phyloP scores from a whole-genome alignment of 2,888 invertebrate species.

The Meta bourneti region DNA sequence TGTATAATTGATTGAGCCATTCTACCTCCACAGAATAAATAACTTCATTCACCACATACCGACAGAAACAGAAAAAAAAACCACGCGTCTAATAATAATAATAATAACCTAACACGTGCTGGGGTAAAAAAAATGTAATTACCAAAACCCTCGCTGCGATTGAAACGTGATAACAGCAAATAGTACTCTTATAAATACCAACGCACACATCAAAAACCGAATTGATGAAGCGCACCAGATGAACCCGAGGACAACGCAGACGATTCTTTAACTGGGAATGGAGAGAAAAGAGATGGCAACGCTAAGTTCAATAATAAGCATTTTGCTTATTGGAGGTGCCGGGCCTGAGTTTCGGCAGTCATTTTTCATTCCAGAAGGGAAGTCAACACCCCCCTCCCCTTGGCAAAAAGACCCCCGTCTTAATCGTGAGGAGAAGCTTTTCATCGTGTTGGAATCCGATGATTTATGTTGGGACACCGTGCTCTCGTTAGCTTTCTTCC shows the following conservation, averaged over 20 bases:
- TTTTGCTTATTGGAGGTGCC: conserved; percentile 53
- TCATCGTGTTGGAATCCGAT: conserved; percentile 50
- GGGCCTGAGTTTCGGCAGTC: not conserved
- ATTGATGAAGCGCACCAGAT: conserved; percentile 45
- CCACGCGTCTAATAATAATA: too few relatives aligned
- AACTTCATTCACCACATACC: too few relatives aligned
- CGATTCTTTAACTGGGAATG: conserved; percentile 46
- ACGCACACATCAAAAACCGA: conserved; percentile 2
- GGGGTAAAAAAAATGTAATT: too few relatives aligned
- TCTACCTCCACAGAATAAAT: too few relatives aligned
- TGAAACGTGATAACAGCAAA: conserved; percentile 36
- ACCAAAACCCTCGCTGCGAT: not conserved
- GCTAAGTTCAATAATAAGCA: conserved; percentile 43
- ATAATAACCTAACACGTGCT: too few relatives aligned
- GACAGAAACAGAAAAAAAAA: too few relatives aligned
- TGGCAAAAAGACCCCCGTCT: not conserved
- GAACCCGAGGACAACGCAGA: conserved; percentile 24
- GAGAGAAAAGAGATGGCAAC: conserved; percentile 55
- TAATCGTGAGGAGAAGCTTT: conserved; percentile 22
- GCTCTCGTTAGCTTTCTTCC: conserved; percentile 1
- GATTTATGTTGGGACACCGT: conserved; percentile 32
- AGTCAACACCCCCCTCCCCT: not conserved
- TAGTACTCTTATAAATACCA: not conserved
- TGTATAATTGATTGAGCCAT: too few relatives aligned
- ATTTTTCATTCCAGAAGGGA: conserved; percentile 46